A percentile compares a stretch with the other conserved stretches of the same genome.
Conservation (phyloP, 2,113 vertebrate genomes). For the Hypocryptadius cinnamomeus region DNA sequence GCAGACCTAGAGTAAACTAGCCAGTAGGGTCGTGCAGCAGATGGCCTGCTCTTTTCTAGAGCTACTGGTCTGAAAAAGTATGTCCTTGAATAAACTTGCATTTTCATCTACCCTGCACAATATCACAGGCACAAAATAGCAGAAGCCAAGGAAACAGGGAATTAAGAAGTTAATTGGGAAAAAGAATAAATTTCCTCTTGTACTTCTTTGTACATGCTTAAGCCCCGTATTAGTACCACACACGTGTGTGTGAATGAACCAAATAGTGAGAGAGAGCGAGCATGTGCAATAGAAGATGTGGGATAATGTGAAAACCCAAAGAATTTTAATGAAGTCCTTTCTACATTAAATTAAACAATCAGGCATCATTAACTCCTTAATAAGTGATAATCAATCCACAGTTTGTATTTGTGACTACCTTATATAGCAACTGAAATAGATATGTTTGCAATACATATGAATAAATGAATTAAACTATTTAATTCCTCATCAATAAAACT, state of each 20-base stretch:
- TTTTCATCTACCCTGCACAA: neutral
- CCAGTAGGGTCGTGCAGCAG: neutral
- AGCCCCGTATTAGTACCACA: neutral
- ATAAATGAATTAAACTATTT: neutral
- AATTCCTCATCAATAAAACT: neutral
- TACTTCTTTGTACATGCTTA: neutral
- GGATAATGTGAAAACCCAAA: neutral
- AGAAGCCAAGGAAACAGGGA: neutral
- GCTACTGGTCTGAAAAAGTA: neutral
- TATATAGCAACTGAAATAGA: neutral
- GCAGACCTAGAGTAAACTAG: neutral
- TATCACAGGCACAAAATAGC: neutral
- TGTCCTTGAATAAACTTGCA: neutral
- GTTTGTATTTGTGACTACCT: neutral
- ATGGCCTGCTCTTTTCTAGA: neutral
- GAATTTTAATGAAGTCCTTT: neutral
- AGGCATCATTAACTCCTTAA: neutral
- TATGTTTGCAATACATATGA: neutral
- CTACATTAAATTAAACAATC: neutral
- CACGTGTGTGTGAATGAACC: neutral
- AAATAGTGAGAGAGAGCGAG: neutral
- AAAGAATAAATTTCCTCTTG: neutral
- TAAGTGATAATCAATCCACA: neutral
- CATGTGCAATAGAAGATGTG: neutral
- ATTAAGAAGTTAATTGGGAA: neutral